Evolutionary conservation across 2,113 vertebrate genomes (phyloP).

Genomic region (Ceuthmochares aereus): DNA sequence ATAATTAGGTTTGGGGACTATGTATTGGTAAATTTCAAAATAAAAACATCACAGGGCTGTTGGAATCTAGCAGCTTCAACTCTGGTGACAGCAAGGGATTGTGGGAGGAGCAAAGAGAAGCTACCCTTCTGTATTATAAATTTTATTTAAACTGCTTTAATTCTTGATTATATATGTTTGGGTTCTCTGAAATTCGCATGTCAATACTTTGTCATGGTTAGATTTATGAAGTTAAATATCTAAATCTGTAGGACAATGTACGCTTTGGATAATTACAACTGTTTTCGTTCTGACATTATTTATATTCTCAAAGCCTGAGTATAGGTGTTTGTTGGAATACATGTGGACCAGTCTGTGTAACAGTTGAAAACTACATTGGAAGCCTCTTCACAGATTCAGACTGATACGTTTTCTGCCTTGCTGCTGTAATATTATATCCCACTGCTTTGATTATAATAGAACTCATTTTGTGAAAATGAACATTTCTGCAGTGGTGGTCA

Average conservation of each 20-base stretch:
- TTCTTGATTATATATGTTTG: neutral
- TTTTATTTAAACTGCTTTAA: neutral
- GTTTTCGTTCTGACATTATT: neutral
- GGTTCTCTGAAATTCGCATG: neutral
- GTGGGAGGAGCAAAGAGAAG: neutral
- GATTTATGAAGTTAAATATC: neutral
- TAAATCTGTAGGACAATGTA: neutral
- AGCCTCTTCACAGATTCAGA: neutral
- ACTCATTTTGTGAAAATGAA: neutral
- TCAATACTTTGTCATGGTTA: neutral
- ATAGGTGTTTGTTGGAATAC: neutral
- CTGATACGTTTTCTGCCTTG: neutral
- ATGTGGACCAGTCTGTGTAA: neutral
- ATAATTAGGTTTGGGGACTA: neutral
- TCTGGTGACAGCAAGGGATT: neutral
- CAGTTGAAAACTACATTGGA: neutral
- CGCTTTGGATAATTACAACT: neutral
- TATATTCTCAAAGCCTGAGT: neutral
- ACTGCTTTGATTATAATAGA: neutral
- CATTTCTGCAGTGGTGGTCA: neutral
- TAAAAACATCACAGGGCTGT: neutral
- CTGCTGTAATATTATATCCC: neutral
- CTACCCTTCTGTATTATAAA: neutral
- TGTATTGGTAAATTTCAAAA: neutral
- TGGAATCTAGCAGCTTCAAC: neutral